Conservation (phyloP, 2,113 vertebrate genomes). For the Malaclemys terrapin region DNA sequence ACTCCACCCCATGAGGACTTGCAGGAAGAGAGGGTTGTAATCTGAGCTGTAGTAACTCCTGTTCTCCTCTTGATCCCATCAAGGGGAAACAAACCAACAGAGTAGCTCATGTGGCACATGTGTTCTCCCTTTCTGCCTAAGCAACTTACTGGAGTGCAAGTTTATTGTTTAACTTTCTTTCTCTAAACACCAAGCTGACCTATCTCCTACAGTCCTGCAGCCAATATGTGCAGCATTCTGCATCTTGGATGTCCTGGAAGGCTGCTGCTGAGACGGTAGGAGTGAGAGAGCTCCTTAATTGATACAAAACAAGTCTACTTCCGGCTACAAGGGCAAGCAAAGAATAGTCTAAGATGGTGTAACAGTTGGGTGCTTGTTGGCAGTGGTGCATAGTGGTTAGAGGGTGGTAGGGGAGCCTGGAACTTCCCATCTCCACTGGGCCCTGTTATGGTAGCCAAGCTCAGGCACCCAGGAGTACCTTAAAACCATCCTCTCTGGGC, state of each 20-base stretch:
- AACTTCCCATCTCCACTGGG: too few species aligned
- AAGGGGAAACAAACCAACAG: neutral
- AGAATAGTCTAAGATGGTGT: neutral
- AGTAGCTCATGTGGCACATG: neutral
- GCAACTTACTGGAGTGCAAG: neutral
- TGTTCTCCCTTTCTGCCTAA: neutral
- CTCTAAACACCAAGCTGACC: neutral
- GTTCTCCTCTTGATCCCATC: neutral
- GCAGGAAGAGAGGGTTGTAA: neutral
- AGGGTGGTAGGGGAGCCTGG: too few species aligned
- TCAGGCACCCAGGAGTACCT: too few species aligned
- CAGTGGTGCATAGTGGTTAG: too few species aligned
- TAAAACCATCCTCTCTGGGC: too few species aligned
- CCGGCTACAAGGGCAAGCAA: neutral
- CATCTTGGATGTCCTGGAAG: neutral
- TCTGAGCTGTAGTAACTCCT: neutral
- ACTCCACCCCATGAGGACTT: neutral
- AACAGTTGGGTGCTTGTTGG: too few species aligned
- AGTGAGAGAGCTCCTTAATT: neutral
- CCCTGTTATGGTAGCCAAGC: too few species aligned
- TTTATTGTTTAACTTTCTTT: neutral
- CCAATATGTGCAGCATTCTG: neutral
- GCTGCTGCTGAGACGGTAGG: neutral
- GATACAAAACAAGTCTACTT: neutral
- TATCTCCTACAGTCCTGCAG: neutral